These are phyloP conservation scores for Catocala nupta DNA, from an alignment of 2,888 invertebrate genomes.

Conservation along the genomic window DNA sequence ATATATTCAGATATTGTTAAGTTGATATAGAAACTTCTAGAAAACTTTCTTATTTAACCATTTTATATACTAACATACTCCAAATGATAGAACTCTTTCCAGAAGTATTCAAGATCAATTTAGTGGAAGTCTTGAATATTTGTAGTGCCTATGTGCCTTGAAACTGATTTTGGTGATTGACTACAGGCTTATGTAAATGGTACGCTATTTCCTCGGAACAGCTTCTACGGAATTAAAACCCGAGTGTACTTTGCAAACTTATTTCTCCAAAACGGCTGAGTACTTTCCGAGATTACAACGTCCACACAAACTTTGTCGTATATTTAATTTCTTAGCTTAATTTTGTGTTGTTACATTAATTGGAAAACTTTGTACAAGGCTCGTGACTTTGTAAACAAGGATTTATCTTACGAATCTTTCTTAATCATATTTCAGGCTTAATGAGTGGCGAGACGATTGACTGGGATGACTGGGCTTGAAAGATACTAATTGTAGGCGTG, in stretches of 20 bases:
- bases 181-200: conserved; percentile 9
- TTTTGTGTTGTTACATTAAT: conserved; percentile 32
- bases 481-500: not conserved
- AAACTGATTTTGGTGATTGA: not conserved
- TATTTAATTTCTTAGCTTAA: conserved; percentile 26
- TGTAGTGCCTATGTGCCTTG: too few species aligned
- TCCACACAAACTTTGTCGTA: conserved; percentile 19
- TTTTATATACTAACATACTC: too few species aligned
- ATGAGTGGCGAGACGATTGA: conserved; percentile 5
- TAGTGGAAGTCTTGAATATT: too few species aligned
- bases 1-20: too few species aligned
- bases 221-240: not conserved
- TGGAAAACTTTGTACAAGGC: conserved; percentile 27
- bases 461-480: not conserved
- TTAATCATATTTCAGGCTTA: conserved; percentile 20
- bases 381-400: conserved; percentile 18
- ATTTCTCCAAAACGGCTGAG: conserved; percentile 17
- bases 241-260: conserved; percentile 8
- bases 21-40: too few species aligned
- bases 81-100: too few species aligned
- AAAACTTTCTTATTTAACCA: too few species aligned
- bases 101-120: too few species aligned
- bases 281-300: conserved; percentile 24
- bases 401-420: conserved; percentile 20
- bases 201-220: not conserved